Base-by-base conservation (phyloP, 1,140 invertebrate genomes). In the Drosophila ogumai region DNA sequence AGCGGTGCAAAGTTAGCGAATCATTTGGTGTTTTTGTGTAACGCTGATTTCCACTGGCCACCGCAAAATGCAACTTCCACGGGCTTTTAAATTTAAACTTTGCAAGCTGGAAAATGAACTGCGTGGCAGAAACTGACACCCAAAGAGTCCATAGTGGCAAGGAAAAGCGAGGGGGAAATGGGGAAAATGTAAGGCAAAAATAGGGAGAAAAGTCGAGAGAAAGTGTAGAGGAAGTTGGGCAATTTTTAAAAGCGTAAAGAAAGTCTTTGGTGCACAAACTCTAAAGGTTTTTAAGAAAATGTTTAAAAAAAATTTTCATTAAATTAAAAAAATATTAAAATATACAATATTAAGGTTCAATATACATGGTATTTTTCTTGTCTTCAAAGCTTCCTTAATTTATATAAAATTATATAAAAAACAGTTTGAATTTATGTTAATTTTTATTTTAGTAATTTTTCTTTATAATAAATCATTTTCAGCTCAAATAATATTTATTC, bases 11-110 rank as follows among this genome's bases (percentile, higher is more conserved):
- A 73, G 69, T 73, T 73, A 36, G 36, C 69, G 69, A 59, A 73
- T 73, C 69, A 73, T 73, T 73, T 73, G 69, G 67, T 69, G 68
- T 72, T 73, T 55, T 73, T 73, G 55, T 72, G 66, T 72, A 59
- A 72, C 68, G 68, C 68, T 50, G 68, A 72, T 72, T 72, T 59
- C 44, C 66, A 44, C 40, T 40, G 41, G 68, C 67, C 68, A 59
- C 68, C 44, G 36, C 55, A 72, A 72, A 66, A 72, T 58, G 68
- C 69, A 72, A 72, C 67, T 73, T 56, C 34, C 69, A 56, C 31
- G 40, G 40, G 67, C 59, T 43, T 59, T 72, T 50, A 59, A 73
- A 44, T 72, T 72, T 50, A 59, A 73, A 73, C 36, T 73, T 73
- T 72, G 19, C 6, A 31, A 22, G 7, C 31, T 22, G 17, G 44